Conservation (phyloP, 2,113 vertebrate genomes). For the Peromyscus maniculatus region DNA sequence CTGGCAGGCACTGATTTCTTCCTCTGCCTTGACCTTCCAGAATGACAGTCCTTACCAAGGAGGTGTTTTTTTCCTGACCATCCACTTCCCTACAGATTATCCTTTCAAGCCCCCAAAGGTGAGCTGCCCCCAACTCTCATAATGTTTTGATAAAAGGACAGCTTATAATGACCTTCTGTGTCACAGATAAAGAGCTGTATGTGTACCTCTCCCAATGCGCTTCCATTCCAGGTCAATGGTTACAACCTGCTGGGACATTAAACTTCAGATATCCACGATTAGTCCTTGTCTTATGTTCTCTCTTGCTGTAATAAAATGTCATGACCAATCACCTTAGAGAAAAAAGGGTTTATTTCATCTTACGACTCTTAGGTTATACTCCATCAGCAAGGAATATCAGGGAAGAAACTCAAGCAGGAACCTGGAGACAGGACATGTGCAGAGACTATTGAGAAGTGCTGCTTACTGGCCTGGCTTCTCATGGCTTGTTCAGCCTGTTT, state of each 20-base stretch:
- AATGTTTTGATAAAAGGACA: not conserved
- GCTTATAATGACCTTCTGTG: not conserved
- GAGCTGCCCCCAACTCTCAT: conserved; percentile 42
- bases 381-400: not conserved
- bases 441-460: not conserved
- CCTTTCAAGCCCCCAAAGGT: conserved; percentile 97
- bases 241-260: not conserved
- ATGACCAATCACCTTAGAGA: not conserved
- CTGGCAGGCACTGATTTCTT: not conserved
- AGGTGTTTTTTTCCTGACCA: conserved; percentile 95
- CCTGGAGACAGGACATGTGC: not conserved
- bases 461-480: not conserved
- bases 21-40: conserved; percentile 84
- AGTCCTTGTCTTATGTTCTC: not conserved
- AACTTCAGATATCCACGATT: not conserved
- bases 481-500: not conserved
- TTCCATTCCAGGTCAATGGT: not conserved
- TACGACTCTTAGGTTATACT: not conserved
- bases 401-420: not conserved
- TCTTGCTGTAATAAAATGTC: not conserved
- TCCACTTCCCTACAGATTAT: conserved; percentile 96
- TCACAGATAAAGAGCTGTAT: not conserved
- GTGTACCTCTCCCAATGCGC: not conserved
- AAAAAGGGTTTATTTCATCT: not conserved
- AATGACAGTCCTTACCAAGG: conserved; percentile 95